phyloP scores from a whole-genome alignment of 2,797 vertebrate genomes.

The Australoheros facetus region DNA sequence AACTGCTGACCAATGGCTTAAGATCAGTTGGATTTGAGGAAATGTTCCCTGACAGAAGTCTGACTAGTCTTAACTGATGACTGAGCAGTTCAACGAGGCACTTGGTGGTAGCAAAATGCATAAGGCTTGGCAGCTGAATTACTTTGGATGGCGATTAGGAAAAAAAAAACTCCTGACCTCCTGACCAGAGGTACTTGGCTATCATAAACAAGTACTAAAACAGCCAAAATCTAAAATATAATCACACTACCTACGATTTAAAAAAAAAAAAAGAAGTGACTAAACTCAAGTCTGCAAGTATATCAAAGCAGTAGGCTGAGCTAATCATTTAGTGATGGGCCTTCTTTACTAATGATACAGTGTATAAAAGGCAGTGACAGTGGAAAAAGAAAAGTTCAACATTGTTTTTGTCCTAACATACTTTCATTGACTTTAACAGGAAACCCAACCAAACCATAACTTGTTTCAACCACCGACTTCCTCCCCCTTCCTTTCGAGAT shows the following conservation, averaged over 20 bases:
- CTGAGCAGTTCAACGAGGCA: conserved; percentile 67
- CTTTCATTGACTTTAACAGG: conserved; percentile 29
- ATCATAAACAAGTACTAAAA: not conserved
- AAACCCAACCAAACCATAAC: conserved; percentile 24
- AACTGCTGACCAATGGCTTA: conserved; percentile 31
- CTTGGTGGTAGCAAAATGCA: conserved; percentile 61
- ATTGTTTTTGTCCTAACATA: conserved; percentile 1
- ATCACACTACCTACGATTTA: not conserved
- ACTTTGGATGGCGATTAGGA: conserved; percentile 20
- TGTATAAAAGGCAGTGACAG: not conserved
- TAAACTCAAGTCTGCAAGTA: conserved; percentile 4
- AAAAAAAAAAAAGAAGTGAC: not conserved
- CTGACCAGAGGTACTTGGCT: not conserved
- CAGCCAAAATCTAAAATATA: not conserved
- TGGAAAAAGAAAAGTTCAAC: not conserved
- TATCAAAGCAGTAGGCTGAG: conserved; percentile 15
- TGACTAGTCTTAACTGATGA: not conserved
- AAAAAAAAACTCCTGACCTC: not conserved
- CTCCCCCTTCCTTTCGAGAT: conserved; percentile 15
- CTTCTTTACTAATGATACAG: not conserved
- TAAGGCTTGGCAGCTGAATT: conserved; percentile 39
- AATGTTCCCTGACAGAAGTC: conserved; percentile 41
- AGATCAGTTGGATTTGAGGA: conserved; percentile 18
- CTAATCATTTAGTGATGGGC: not conserved
- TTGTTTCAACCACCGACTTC: conserved; percentile 39